Conservation (phyloP, 2,888 invertebrate species). For the Sphaeridia pumilis region DNA sequence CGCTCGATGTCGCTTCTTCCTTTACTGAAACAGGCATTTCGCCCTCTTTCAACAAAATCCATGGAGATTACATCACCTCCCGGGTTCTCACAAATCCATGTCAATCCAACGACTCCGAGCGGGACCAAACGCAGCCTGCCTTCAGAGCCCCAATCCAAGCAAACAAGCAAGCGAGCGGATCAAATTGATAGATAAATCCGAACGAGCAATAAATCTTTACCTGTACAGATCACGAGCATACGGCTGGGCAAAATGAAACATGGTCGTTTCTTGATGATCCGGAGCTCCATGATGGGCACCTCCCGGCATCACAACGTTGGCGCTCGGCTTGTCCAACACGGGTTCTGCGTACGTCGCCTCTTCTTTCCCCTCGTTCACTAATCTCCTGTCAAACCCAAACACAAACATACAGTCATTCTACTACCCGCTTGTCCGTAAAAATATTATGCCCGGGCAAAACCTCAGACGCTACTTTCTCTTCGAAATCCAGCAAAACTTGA, state of each 20-base stretch:
- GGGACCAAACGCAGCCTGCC: neutral
- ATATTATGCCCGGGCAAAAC: too few species aligned
- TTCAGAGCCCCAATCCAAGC: neutral
- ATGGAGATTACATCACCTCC: constrained; percentile 3
- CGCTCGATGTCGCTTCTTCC: too few species aligned
- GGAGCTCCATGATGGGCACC: constrained; percentile 38
- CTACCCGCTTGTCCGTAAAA: too few species aligned
- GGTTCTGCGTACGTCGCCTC: constrained; percentile 45
- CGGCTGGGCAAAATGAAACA: constrained; percentile 36
- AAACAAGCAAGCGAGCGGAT: neutral
- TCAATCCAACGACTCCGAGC: neutral
- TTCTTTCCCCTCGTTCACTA: constrained; percentile 49
- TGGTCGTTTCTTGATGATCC: constrained; percentile 33
- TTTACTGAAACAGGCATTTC: too few species aligned
- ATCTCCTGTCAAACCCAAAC: constrained; percentile 27
- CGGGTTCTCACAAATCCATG: neutral
- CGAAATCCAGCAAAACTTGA: too few species aligned
- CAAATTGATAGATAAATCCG: constrained; percentile 16
- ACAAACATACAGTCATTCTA: constrained; percentile 5
- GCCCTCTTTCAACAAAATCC: constrained; percentile 3
- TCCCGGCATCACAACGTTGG: constrained; percentile 46
- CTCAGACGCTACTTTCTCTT: too few species aligned
- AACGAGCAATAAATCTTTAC: constrained; percentile 20
- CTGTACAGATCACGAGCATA: constrained; percentile 36
- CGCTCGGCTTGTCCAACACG: constrained; percentile 49